phyloP scores from a whole-genome alignment of 2,888 invertebrate species.

The Andrena minutula region DNA sequence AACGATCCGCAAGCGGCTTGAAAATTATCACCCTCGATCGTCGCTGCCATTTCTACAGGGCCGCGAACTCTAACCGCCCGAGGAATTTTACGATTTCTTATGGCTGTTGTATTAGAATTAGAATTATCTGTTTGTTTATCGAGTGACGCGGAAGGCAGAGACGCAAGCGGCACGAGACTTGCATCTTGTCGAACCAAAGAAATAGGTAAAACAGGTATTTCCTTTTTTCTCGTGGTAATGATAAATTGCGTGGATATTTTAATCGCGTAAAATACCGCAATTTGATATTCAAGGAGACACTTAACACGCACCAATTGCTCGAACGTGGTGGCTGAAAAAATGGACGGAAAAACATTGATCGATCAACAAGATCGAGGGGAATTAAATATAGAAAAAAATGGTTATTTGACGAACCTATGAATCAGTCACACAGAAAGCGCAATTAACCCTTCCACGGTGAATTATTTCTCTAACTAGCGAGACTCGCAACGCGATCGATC shows the following conservation, averaged over 20 bases:
- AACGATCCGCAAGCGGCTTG: conserved; percentile 37
- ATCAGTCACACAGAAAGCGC: conserved; percentile 16
- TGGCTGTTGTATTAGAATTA: no score
- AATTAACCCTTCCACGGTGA: conserved; percentile 31
- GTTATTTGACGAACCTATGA: conserved; percentile 11
- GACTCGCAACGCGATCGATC: conserved; percentile 26
- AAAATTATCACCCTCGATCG: neutral
- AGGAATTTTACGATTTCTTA: no score
- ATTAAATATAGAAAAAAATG: neutral
- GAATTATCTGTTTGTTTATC: no score
- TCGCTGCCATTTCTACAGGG: neutral
- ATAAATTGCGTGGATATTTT: conserved; percentile 9
- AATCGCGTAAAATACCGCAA: neutral
- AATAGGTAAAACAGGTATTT: neutral
- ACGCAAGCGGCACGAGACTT: neutral
- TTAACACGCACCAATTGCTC: neutral
- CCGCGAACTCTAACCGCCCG: no score
- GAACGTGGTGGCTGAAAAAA: neutral
- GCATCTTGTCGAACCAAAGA: neutral
- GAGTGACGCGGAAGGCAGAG: no score
- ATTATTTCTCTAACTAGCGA: conserved; percentile 31
- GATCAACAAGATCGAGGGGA: conserved; percentile 5
- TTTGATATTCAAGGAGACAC: conserved; percentile 29
- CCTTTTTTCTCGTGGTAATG: neutral
- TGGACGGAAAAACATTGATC: conserved; percentile 23